These are phyloP conservation scores for Scyliorhinus canicula DNA, from an alignment of 2,797 vertebrate species.

Conservation along the genomic window DNA sequence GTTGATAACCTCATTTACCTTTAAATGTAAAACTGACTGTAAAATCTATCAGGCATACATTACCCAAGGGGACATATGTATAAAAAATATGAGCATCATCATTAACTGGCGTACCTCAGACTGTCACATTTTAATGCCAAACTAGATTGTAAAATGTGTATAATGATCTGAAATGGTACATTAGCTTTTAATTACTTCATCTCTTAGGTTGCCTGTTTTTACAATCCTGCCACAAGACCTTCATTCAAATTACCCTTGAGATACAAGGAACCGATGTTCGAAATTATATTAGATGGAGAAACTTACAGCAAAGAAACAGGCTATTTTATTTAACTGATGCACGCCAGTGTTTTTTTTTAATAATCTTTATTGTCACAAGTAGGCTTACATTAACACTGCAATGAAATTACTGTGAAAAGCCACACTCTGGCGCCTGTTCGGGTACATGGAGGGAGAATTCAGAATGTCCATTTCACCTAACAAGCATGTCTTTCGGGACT, in stretches of 20 bases:
- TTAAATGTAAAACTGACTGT: background rate
- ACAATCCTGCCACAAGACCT: background rate
- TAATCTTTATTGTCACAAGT: no score
- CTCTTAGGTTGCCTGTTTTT: constrained; percentile 5
- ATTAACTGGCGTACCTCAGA: background rate
- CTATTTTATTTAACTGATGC: background rate
- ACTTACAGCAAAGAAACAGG: background rate
- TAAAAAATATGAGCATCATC: background rate
- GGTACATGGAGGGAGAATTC: no score
- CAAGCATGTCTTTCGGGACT: no score
- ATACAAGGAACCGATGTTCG: background rate
- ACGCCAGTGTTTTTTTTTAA: no score
- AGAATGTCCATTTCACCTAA: no score
- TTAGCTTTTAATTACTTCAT: constrained; percentile 9
- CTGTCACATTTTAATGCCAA: background rate
- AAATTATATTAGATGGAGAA: background rate
- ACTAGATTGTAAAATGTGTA: background rate
- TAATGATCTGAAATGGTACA: background rate
- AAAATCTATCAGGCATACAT: background rate
- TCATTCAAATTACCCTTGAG: constrained; percentile 11
- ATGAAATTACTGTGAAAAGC: no score
- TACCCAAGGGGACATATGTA: background rate
- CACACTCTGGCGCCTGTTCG: no score
- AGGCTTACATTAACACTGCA: no score
- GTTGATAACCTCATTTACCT: background rate